Evolutionary conservation across 2,113 vertebrate species (phyloP).

Genomic region (Typhlomys cinereus): DNA sequence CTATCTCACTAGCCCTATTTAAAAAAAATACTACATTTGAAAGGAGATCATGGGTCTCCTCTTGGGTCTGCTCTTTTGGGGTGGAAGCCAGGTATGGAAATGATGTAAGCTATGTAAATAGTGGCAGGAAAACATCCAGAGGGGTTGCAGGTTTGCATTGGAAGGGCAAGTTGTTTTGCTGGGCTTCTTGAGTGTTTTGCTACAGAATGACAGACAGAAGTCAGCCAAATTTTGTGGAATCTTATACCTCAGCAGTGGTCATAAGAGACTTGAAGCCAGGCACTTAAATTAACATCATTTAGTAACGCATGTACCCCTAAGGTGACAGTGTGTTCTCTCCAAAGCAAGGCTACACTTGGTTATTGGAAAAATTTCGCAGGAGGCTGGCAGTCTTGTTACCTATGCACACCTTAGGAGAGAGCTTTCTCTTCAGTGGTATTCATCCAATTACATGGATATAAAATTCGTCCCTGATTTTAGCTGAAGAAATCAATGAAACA

Average conservation of each 20-base stretch:
- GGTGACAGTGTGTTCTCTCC: not conserved
- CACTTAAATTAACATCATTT: not conserved
- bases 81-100: not conserved
- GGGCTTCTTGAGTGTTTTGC: not conserved
- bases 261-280: not conserved
- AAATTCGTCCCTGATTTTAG: slow-evolving; percentile 6
- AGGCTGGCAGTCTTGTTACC: not conserved
- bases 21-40: not conserved
- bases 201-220: not conserved
- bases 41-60: not conserved
- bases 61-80: not conserved
- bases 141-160: not conserved
- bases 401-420: not conserved
- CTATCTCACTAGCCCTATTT: too few relatives aligned
- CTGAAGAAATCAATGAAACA: not conserved
- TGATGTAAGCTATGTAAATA: not conserved
- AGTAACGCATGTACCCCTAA: not conserved
- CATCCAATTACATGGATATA: not conserved
- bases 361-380: not conserved
- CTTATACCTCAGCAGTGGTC: not conserved
- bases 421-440: not conserved
- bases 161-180: not conserved
- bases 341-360: not conserved
- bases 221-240: not conserved
- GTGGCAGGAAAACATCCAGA: not conserved